Evolutionary conservation across 2,797 vertebrate species (phyloP), one percentile per base, ranked within the genome.

Genomic region (Etheostoma nigrum): DNA sequence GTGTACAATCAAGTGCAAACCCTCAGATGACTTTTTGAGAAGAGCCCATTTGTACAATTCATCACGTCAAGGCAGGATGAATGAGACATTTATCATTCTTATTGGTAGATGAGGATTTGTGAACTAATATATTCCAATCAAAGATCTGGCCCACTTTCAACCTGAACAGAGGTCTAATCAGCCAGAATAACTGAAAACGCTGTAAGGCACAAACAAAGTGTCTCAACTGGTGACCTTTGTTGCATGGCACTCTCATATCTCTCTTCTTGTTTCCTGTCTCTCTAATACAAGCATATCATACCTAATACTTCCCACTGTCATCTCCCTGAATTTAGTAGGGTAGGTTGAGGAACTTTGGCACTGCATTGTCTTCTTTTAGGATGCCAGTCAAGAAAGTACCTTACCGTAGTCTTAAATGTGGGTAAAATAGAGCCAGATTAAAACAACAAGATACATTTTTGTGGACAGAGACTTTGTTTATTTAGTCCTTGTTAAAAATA

Each of bases 401-500:
- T n/a, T 33, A 19, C 25, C 25, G 1, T 49, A 5, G 45, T 25
- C 12, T 27, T 18, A 30, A 40, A 65, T 25, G 0, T 19, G 21
- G 6, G 36, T 40, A 11, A 23, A 44, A 21, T 45, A 51, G 61
- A 64, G 42, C 13, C 36, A 33, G 14, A 59, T 74, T 45, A 8
- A n/a, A 69, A 4, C 73, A 70, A 54, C 6, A 15, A n/a, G 12
- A 19, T 6, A 4, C 11, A 30, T 61, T 71, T 70, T 44, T 0
- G n/a, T 27, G 5, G 40, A 16, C 33, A 59, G 44, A 62, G 12
- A 0, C 4, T 25, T 69, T 81, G 52, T 65, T 81, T 40, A 63
- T 82, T 66, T 78, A 75, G 57, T 61, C 48, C 58, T 51, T 12
- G 13, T 72, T 51, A 67, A 74, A 59, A 74, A 60, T 3, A 30